Percentiles rank a stretch among this genome's conserved stretches.
phyloP scores from a whole-genome alignment of 2,888 invertebrate genomes.

The Andrena praecox region DNA sequence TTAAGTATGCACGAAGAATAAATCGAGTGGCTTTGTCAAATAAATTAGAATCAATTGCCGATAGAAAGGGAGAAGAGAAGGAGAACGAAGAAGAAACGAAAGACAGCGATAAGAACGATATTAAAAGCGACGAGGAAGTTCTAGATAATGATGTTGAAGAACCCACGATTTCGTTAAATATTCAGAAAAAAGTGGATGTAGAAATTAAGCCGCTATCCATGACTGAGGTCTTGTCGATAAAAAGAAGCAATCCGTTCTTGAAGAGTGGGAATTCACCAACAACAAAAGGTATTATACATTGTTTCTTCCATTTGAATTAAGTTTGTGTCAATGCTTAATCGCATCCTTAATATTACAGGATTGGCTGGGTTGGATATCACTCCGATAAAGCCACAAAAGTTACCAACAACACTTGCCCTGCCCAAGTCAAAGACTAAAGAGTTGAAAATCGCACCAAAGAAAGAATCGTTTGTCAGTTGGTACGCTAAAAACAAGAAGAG shows the following conservation, averaged over 20 bases:
- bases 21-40: conserved; percentile 92
- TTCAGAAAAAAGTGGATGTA: conserved; percentile 69
- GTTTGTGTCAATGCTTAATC: conserved; percentile 10
- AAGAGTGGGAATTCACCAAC: conserved; percentile 82
- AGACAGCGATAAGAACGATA: conserved; percentile 71
- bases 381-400: conserved; percentile 76
- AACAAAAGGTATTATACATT: conserved; percentile 49
- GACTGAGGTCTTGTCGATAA: conserved; percentile 65
- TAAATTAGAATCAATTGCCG: conserved; percentile 86
- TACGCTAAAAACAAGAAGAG: conserved; percentile 86
- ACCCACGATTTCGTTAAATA: conserved; percentile 67
- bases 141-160: conserved; percentile 62
- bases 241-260: conserved; percentile 85
- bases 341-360: conserved; percentile 51
- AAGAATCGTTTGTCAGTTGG: conserved; percentile 88
- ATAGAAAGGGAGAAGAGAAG: conserved; percentile 77
- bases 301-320: not conserved
- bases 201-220: conserved; percentile 80
- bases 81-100: conserved; percentile 75
- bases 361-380: conserved; percentile 73
- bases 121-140: conserved; percentile 67
- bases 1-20: conserved; percentile 94
- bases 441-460: conserved; percentile 68
- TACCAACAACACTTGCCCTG: conserved; percentile 54
- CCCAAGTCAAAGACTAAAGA: conserved; percentile 72